Evolutionary conservation across 2,113 vertebrate genomes (phyloP), one percentile per base, ranked within the genome.

Genomic region (Pelobates fuscus): DNA sequence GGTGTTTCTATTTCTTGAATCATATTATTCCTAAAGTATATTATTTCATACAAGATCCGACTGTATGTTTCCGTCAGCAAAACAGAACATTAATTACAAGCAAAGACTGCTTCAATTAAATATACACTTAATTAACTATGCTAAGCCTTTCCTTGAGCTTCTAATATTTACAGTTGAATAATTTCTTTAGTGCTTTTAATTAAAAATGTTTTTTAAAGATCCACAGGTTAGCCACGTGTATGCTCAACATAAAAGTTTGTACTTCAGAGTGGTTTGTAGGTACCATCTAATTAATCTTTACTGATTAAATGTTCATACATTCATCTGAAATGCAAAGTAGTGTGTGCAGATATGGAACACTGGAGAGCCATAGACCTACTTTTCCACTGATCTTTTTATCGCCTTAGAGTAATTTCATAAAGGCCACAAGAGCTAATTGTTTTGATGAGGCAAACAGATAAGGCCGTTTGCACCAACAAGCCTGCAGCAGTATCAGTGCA

Each of bases 41-140:
- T 88, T 82, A 18, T 89, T 86, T 90, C 78, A 81, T 65, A 81
- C 79, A 88, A 85, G 78, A 81, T 83, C 76, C 87, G 1, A 85
- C 76, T 87, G 1, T 86, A 86, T 88, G 88, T 88, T 84, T 87
- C 26, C 85, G 65, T 83, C 81, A 90, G 78, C 81, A 90, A 90
- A 89, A 89, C 83, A 88, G 84, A 86, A 89, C 89, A 90, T 89
- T 90, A 87, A 91, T 91, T 90, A 83, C 81, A 86, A 86, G 86
- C 86, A 89, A 86, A 87, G 86, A 82, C 88, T 84, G 78, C 74
- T 90, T 86, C 89, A 86, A 91, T 89, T 89, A 90, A 89, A 87
- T 87, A 87, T 88, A 91, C 81, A 89, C 88, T 89, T 92, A 89
- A 91, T 91, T 91, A 91, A 77, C 84, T 89, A 88, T 88, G 85